Percentiles rank a stretch among this genome's conserved stretches.
These are phyloP conservation scores for Mormoops blainvillei DNA, from an alignment of 2,113 vertebrate genomes.

Conservation along the genomic window DNA sequence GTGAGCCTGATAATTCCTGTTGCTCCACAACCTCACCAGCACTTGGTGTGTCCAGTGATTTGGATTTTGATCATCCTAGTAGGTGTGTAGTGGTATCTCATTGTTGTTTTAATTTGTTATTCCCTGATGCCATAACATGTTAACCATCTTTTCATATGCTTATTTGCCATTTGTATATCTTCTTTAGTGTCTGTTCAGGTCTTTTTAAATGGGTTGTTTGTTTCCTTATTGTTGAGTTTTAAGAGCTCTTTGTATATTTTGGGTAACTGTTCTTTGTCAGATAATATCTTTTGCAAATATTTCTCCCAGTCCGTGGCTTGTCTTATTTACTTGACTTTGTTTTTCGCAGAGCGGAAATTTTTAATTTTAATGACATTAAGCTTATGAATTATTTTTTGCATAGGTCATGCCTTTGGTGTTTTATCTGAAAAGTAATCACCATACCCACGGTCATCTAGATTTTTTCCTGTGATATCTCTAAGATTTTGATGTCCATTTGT, in stretches of 20 bases:
- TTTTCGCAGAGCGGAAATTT: neutral
- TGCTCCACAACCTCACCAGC: neutral
- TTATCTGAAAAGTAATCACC: neutral
- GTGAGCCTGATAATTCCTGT: neutral
- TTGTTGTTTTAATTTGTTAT: neutral
- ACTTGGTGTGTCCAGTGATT: neutral
- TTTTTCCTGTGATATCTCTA: neutral
- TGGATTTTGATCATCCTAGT: neutral
- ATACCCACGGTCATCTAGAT: neutral
- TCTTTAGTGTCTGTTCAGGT: neutral
- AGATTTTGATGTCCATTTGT: neutral
- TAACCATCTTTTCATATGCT: neutral
- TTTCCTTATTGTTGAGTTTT: neutral
- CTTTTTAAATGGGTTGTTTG: neutral
- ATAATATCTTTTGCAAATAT: neutral
- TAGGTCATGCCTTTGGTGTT: neutral
- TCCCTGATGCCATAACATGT: neutral
- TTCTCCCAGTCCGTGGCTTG: neutral
- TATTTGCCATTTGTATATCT: neutral
- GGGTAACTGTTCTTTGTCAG: neutral
- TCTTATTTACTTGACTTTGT: neutral
- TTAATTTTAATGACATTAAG: neutral
- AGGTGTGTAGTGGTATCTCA: neutral
- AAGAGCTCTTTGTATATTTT: neutral
- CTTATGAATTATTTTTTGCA: constrained; percentile 6